These are phyloP conservation scores for Oncorhynchus kisutch DNA, from an alignment of 2,113 vertebrate genomes.

Conservation along the genomic window DNA sequence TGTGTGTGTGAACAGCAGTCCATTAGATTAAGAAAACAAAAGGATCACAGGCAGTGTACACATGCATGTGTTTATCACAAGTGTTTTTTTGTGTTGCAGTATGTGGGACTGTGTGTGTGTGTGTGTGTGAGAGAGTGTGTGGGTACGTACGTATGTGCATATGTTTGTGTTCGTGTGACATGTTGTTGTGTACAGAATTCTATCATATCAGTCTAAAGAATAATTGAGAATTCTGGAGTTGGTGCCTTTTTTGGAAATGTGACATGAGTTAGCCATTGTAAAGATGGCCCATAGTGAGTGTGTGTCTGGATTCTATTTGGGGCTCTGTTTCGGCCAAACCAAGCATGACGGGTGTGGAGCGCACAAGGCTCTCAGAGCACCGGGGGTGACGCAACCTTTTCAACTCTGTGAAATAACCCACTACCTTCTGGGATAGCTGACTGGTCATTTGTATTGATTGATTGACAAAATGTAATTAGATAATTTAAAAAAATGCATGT, in stretches of 20 bases:
- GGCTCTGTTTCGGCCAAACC: conserved; percentile 47
- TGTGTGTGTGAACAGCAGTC: not conserved
- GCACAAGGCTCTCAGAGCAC: conserved; percentile 21
- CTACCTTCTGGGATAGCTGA: no score
- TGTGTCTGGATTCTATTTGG: conserved; percentile 46
- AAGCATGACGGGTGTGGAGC: conserved; percentile 37
- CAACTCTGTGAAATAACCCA: not conserved
- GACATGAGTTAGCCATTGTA: conserved; percentile 23
- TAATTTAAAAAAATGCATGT: no score
- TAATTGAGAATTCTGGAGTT: conserved; percentile 6
- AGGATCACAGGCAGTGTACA: not conserved
- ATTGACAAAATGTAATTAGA: no score
- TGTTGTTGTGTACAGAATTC: no score
- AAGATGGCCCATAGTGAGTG: conserved; percentile 38
- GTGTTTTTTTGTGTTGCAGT: not conserved
- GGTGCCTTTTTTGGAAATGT: conserved; percentile 11
- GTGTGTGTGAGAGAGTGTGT: not conserved
- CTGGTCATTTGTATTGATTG: no score
- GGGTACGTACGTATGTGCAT: not conserved
- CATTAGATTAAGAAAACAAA: not conserved
- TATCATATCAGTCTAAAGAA: no score
- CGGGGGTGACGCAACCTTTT: conserved; percentile 21
- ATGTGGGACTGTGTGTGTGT: not conserved
- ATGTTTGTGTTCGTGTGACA: no score
- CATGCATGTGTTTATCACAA: not conserved